Percentiles rank a stretch among this genome's conserved stretches.
Conservation (phyloP, 2,888 invertebrate genomes). For the Calameuta idolon region DNA sequence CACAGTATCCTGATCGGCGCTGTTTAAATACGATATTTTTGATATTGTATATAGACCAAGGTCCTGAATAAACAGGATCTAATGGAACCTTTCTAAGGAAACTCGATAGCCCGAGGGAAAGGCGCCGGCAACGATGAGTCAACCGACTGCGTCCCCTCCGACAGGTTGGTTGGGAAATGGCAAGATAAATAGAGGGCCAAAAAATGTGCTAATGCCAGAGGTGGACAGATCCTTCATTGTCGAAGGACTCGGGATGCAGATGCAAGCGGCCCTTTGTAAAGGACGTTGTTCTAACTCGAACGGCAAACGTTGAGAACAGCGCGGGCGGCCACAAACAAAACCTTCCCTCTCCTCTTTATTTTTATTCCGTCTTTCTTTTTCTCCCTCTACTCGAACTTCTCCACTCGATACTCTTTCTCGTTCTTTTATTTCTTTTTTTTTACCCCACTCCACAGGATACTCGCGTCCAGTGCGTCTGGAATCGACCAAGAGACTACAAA, state of each 20-base stretch:
- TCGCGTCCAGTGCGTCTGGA: background rate
- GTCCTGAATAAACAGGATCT: slow-evolving; percentile 39
- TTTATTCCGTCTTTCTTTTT: slow-evolving; percentile 20
- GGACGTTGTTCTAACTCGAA: slow-evolving; percentile 52
- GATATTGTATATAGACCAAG: background rate
- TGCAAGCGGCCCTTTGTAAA: slow-evolving; percentile 37
- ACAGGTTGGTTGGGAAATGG: slow-evolving; percentile 26
- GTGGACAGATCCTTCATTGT: background rate
- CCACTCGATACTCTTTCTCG: slow-evolving; percentile 10
- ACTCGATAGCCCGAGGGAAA: slow-evolving; percentile 13
- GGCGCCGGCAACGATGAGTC: slow-evolving; percentile 21
- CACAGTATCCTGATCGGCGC: background rate
- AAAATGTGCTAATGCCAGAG: slow-evolving; percentile 12
- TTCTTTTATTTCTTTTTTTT: slow-evolving; percentile 4
- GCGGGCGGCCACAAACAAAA: slow-evolving; percentile 53
- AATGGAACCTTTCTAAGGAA: slow-evolving; percentile 27
- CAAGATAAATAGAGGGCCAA: slow-evolving; percentile 29
- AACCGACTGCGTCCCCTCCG: background rate
- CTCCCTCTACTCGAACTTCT: slow-evolving; percentile 22
- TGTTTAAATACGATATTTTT: background rate
- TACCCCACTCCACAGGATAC: slow-evolving; percentile 5
- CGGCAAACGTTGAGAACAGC: slow-evolving; percentile 50
- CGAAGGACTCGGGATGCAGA: background rate
- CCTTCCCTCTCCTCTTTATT: slow-evolving; percentile 19
- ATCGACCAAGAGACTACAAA: background rate